Base-by-base conservation (phyloP, 2,113 vertebrate genomes). In the Amphiprion percula region DNA sequence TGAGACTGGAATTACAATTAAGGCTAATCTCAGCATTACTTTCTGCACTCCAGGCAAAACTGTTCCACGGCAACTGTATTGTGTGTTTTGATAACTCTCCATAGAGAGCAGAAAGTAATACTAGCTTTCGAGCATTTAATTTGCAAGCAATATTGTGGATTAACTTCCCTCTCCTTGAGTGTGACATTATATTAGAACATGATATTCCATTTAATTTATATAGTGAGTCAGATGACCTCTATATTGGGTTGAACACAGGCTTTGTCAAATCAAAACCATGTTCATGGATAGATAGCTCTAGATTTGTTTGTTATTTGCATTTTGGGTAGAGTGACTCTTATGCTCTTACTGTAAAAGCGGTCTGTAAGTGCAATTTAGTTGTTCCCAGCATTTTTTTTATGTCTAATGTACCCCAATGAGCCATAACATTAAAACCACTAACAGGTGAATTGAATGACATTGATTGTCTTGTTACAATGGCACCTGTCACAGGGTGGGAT, bases 1-100 rank as follows among this genome's bases (percentile, higher is more conserved):
- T 78, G 90, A 88, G 86, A 87, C 70, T 71, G 59, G 86, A 91
- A 88, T 86, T 73, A 80, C 60, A 80, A 90, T 81, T 71, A 87
- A 74, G 81, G 71, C 73, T 66, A 84, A 79, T 88, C 79, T 89
- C 53, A n/a, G 81, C 52, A 49, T 76, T 83, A 63, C 72, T 65
- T 76, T 81, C 69, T 74, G 66, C 77, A 80, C 79, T 87, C 72
- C 64, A 75, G 79, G 88, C 78, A 68, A 73, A 77, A 80, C 47
- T 59, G 74, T 73, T 77, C 30, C 67, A 47, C 5, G 47, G 69
- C 77, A 82, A 81, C 58, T 73, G 41, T 52, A 68, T 77, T 72
- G 50, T 77, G 66, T 66, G 54, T 61, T 87, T 47, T 67, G 59
- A 68, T 79, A 64, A 49, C 70, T 74, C 44, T 55, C 55, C 61